phyloP scores from a whole-genome alignment of 1,140 invertebrate species.

The Zaprionus kolodkinae region DNA sequence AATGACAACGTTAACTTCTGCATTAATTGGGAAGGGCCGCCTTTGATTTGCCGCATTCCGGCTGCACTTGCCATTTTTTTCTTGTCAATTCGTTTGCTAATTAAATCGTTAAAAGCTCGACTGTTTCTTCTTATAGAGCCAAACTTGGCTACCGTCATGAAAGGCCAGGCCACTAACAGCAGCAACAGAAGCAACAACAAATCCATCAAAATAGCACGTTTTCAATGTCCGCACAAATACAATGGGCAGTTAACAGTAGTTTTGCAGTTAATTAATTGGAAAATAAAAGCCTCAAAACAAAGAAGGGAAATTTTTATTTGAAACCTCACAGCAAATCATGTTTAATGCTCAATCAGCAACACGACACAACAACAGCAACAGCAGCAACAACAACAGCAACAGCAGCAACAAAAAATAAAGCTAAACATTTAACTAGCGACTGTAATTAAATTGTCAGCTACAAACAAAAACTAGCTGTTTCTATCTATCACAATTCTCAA shows the following conservation, averaged over 20 bases:
- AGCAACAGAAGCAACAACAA: slow-evolving; percentile 30
- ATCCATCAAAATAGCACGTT: slow-evolving; percentile 72
- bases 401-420: slow-evolving; percentile 26
- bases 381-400: slow-evolving; percentile 33
- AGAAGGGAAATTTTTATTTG: slow-evolving; percentile 57
- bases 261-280: slow-evolving; percentile 73
- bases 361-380: slow-evolving; percentile 25
- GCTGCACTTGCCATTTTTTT: slow-evolving; percentile 35
- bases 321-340: slow-evolving; percentile 65
- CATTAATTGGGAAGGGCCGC: slow-evolving; percentile 53
- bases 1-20: slow-evolving; percentile 18
- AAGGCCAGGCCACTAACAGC: slow-evolving; percentile 13
- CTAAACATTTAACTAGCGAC: slow-evolving; percentile 31
- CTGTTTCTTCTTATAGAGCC: not conserved
- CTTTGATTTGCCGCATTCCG: slow-evolving; percentile 63
- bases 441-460: slow-evolving; percentile 71
- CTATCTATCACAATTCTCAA: too few species aligned
- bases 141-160: not conserved
- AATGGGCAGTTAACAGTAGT: slow-evolving; percentile 72
- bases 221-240: slow-evolving; percentile 57
- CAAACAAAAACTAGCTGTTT: slow-evolving; percentile 12
- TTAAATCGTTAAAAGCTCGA: slow-evolving; percentile 64
- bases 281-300: slow-evolving; percentile 53
- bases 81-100: slow-evolving; percentile 52
- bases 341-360: slow-evolving; percentile 56